Base-by-base conservation (phyloP, 2,113 vertebrate species). In the Leuciscus idus region DNA sequence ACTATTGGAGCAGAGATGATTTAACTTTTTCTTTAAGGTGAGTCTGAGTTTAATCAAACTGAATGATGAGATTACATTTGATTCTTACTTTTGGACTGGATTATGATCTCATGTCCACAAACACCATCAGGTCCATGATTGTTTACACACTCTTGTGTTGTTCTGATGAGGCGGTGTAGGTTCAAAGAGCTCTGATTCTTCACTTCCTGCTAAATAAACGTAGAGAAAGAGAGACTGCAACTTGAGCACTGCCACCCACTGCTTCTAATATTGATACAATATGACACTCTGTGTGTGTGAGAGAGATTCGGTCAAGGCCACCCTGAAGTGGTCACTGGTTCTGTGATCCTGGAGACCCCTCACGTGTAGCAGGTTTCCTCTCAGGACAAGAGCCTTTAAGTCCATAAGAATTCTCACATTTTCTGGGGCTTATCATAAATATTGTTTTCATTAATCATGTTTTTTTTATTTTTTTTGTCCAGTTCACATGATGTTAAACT, bases 211-310 rank as follows among this genome's bases (percentile, higher is more conserved):
- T 84, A 87, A 78, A 84, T 77, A 84, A 70, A 83, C 2, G 0
- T 55, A 70, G 64, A 19, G 12, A n/a, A 39, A 48, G n/a, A 23
- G 46, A 39, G 28, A 23, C 26, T 12, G 66, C 57, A 73, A 84
- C 81, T 33, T 61, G 36, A 87, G 61, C 26, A 57, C 43, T 78
- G 23, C 61, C 73, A 84, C 73, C 81, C 86, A 83, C 82, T 59
- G 62, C 62, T 55, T 66, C n/a, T 83, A 12, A 26, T 48, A 59
- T 76, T 70, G 55, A 83, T 78, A 62, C 33, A 77, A 68, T 74
- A 70, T 57, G 48, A 55, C 28, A 19, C 36, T 87, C 72, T 86
- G 66, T 84, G 77, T 33, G 36, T 39, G 6, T 8, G 39, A 9
- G 39, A 39, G 8, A 43, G 8, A 43, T 9, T 64, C 33, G 15